These are phyloP conservation scores for Lepidonotus clava DNA, from an alignment of 2,888 invertebrate species.

Conservation along the genomic window DNA sequence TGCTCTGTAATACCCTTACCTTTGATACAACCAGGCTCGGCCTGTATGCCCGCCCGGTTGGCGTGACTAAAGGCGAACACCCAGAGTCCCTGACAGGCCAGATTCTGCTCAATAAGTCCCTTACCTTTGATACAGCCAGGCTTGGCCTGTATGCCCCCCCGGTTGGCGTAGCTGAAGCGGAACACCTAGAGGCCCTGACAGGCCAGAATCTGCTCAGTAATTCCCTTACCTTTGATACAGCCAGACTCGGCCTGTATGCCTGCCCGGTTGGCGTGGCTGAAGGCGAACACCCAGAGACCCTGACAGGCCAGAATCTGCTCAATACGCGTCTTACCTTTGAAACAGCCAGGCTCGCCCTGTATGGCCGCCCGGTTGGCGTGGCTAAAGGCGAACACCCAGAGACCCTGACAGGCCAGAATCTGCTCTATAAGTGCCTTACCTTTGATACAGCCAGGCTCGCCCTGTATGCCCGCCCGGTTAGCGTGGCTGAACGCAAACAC, in stretches of 20 bases:
- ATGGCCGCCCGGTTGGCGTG: conserved; percentile 68
- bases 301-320: conserved; percentile 70
- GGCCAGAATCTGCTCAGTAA: conserved; percentile 69
- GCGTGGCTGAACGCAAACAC: conserved; percentile 71
- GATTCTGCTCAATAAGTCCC: conserved; percentile 66
- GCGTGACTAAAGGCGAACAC: conserved; percentile 71
- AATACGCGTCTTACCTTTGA: conserved; percentile 74
- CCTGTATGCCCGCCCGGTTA: conserved; percentile 67
- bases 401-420: conserved; percentile 68
- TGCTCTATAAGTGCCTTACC: conserved; percentile 70
- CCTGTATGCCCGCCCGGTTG: conserved; percentile 67
- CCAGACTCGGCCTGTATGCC: conserved; percentile 68
- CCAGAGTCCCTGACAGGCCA: conserved; percentile 73
- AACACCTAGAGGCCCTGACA: conserved; percentile 73
- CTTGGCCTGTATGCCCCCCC: conserved; percentile 67
- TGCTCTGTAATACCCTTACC: conserved; percentile 70
- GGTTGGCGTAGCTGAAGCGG: conserved; percentile 70
- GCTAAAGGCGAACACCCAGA: conserved; percentile 75
- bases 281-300: conserved; percentile 74
- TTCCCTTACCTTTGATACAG: conserved; percentile 70
- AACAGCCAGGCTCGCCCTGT: conserved; percentile 67
- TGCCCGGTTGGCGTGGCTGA: conserved; percentile 68
- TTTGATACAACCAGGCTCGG: conserved; percentile 69
- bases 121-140: conserved; percentile 71
- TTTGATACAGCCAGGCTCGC: conserved; percentile 69